Percentiles rank a stretch among this genome's conserved stretches.
Evolutionary conservation across 2,888 invertebrate species (phyloP).

Genomic region (Pomacea canaliculata): DNA sequence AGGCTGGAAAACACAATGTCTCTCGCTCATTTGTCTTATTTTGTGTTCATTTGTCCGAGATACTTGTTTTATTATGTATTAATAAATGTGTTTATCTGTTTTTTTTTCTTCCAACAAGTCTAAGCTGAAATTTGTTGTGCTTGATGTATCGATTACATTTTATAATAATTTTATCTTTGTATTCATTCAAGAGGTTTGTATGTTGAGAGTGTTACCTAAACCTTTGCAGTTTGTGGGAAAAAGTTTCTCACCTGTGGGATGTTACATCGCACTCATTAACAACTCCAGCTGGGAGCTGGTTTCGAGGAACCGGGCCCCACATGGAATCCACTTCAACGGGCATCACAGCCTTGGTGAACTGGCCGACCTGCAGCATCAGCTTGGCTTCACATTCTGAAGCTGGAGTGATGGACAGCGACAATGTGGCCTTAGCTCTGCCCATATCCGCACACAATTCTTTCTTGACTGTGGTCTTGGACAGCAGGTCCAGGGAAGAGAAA

Average conservation of each 20-base stretch:
- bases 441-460: not conserved
- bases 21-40: no score
- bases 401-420: no score
- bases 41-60: no score
- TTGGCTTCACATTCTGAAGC: conserved; percentile 40
- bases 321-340: conserved; percentile 63
- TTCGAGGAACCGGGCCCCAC: conserved; percentile 67
- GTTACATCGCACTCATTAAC: conserved; percentile 65
- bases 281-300: conserved; percentile 56
- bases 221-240: no score
- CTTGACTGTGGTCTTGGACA: not conserved
- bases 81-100: no score
- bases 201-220: no score
- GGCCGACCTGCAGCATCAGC: conserved; percentile 61
- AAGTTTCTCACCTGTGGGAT: conserved; percentile 56
- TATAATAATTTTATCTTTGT: not conserved
- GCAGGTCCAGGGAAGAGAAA: not conserved
- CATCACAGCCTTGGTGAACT: conserved; percentile 66
- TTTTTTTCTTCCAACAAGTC: no score
- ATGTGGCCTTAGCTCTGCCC: not conserved
- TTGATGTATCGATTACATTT: not conserved
- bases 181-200: not conserved
- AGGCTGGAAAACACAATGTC: not conserved
- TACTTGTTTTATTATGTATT: no score
- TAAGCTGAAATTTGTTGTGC: no score